A percentile compares a stretch with the other conserved stretches of the same genome.
Conservation (phyloP, 2,888 invertebrate genomes). For the Phragmatobia fuliginosa region DNA sequence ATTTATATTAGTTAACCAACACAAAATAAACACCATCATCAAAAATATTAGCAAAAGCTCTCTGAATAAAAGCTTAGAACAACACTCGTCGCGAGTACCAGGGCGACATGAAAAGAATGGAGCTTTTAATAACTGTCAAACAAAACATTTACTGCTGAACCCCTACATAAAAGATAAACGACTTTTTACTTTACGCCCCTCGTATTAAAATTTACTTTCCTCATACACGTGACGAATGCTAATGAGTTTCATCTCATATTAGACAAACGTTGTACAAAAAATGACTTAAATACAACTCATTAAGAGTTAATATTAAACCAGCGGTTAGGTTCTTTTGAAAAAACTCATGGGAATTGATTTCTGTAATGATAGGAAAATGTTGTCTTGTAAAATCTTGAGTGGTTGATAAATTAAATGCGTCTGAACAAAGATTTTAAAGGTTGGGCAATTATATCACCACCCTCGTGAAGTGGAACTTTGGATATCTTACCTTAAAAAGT, state of each 20-base stretch:
- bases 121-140: conserved; percentile 55
- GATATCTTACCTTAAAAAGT: not conserved
- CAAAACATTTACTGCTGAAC: conserved; percentile 41
- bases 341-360: conserved; percentile 4
- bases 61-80: conserved; percentile 3
- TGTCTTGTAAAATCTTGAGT: not conserved
- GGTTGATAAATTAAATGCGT: conserved; percentile 8
- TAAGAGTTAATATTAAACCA: not conserved
- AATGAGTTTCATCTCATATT: conserved; percentile 15
- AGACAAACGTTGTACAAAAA: not conserved
- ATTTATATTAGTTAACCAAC: not conserved
- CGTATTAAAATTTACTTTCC: not conserved
- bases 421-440: not conserved
- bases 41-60: conserved; percentile 4
- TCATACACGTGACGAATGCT: conserved; percentile 4
- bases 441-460: not conserved
- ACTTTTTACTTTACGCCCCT: conserved; percentile 11
- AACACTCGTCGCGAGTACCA: conserved; percentile 25
- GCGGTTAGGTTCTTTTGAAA: not conserved
- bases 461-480: not conserved
- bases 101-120: conserved; percentile 28
- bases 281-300: not conserved
- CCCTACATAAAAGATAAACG: conserved; percentile 12
- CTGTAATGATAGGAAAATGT: conserved; percentile 6
- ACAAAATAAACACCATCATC: not conserved